These are phyloP conservation scores for Mormyrops attenuatus DNA, from an alignment of 2,797 vertebrate species.

Conservation along the genomic window DNA sequence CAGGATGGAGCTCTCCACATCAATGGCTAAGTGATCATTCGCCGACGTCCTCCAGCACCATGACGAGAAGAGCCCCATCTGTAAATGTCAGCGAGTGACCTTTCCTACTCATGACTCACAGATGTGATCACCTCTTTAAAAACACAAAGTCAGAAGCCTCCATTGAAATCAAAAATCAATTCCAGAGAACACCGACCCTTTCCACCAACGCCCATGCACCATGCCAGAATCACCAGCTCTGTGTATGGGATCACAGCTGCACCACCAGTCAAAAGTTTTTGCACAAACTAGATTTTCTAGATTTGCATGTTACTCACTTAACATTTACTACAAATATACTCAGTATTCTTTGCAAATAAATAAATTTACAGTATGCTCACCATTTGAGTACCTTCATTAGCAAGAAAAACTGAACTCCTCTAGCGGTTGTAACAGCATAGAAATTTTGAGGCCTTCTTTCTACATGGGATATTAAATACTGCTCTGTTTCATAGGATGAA, in stretches of 20 bases:
- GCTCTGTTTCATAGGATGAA: neutral
- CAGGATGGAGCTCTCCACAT: neutral
- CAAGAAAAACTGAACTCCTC: neutral
- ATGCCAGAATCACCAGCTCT: neutral
- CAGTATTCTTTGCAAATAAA: neutral
- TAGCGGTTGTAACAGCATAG: neutral
- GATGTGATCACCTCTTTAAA: constrained; percentile 18
- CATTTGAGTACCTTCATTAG: no score
- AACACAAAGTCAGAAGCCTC: constrained; percentile 18
- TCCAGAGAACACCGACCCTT: neutral
- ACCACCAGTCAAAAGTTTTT: neutral
- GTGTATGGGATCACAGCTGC: neutral
- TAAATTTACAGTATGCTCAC: neutral
- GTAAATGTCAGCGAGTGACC: constrained; percentile 22
- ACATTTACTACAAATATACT: neutral
- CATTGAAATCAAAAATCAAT: neutral
- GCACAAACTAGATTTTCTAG: neutral
- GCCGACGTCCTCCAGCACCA: neutral
- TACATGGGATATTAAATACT: neutral
- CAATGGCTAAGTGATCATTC: neutral
- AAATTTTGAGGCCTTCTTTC: neutral
- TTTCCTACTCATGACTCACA: constrained; percentile 5
- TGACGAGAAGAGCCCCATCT: constrained; percentile 13
- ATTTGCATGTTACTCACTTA: neutral
- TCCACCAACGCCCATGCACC: neutral